Base-by-base conservation (phyloP, 2,113 vertebrate species). In the Eurypyga helias region DNA sequence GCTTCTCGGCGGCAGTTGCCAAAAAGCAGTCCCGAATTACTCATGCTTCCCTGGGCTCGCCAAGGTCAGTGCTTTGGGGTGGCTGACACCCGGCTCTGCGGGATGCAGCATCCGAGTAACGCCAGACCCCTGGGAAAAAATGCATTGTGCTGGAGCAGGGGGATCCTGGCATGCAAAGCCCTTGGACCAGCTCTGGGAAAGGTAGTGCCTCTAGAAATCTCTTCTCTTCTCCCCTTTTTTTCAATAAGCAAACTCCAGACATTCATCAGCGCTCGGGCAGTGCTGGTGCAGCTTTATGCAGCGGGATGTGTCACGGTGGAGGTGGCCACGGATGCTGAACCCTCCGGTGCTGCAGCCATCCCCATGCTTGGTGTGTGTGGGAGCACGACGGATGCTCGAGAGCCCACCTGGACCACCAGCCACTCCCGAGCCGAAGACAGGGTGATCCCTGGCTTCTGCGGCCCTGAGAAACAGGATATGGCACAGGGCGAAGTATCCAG, bases 211-310 rank as follows among this genome's bases (percentile, higher is more conserved):
- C 66, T 31, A 18, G 18, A 19, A 43, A 9, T 25, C 31, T 43
- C 3, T 25, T 36, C 46, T 43, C 7, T 7, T 36, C 17, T 7
- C 17, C 9, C 2, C 9, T 36, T 43, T 18, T 48, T 34, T 26
- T 3, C 33, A 82, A 48, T 31, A 43, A 82, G 49, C 6, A 29
- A 38, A 58, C 49, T 15, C 11, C 8, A 33, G 71, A 14, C 31
- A 11, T 13, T 54, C 21, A 9, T 14, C 60, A 17, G n/a, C 0
- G 0, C 4, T 33, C 2, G 2, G 25, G 52, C 45, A 41, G 71
- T 1, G 29, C 51, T 71, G 45, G 57, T 34, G 7, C 1, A 21
- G 84, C 45, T 45, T 65, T 41, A 13, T 5, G 2, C 17, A 16
- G 54, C 46, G 69, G 33, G 15, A 12, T 43, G 45, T 31, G 9